These are phyloP conservation scores for Nycticryphes semicollaris DNA, from an alignment of 2,113 vertebrate genomes.

Conservation along the genomic window DNA sequence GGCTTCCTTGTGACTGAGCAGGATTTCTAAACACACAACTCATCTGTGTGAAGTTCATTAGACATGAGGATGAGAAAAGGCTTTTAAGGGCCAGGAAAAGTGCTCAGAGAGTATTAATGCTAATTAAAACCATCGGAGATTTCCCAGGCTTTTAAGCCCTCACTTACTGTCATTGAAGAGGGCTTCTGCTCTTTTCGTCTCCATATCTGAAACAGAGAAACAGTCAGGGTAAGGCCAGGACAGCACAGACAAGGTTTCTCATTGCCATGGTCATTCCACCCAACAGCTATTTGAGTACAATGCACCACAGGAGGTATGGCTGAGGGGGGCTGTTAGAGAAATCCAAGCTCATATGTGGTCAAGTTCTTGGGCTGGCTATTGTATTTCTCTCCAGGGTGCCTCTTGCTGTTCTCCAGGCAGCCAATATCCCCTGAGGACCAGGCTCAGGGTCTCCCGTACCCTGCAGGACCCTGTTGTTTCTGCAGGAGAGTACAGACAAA, in stretches of 20 bases:
- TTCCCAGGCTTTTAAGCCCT: background rate
- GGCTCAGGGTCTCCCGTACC: background rate
- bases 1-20: background rate
- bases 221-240: background rate
- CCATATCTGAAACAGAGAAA: conserved; percentile 61
- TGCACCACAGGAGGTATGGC: background rate
- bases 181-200: conserved; percentile 61
- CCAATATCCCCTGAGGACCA: background rate
- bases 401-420: background rate
- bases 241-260: background rate
- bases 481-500: background rate
- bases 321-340: background rate
- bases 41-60: background rate
- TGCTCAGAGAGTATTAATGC: background rate
- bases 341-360: background rate
- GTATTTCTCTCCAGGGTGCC: background rate
- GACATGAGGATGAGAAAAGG: background rate
- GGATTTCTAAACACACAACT: background rate
- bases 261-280: too few species aligned
- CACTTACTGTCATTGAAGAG: conserved; percentile 78
- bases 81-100: background rate
- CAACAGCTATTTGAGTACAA: background rate
- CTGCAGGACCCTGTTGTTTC: background rate
- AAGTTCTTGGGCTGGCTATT: background rate
- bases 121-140: background rate